These are phyloP conservation scores for Poeciliopsis prolifica DNA, from an alignment of 2,113 vertebrate genomes.

Conservation along the genomic window DNA sequence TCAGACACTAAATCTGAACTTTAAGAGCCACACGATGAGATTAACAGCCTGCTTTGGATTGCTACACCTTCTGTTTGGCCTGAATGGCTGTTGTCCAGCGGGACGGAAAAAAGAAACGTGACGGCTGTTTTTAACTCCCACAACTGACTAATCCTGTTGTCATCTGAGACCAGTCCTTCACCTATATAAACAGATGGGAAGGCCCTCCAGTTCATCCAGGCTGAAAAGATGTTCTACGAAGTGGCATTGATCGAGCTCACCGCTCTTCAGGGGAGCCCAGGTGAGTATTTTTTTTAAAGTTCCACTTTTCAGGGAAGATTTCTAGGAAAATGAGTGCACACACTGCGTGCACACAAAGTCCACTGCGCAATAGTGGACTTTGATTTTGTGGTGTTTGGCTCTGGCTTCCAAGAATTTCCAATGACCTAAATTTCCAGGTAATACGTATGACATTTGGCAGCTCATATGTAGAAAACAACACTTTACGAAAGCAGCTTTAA, in stretches of 20 bases:
- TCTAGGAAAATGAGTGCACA: not conserved
- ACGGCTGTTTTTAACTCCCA: conserved; percentile 60
- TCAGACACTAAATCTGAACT: not conserved
- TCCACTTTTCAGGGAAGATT: not conserved
- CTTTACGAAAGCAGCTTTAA: not conserved
- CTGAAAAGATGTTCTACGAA: conserved; percentile 84
- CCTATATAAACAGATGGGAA: conserved; percentile 82
- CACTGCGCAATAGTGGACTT: not conserved
- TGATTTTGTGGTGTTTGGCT: not conserved
- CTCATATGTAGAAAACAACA: not conserved
- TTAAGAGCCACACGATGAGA: conserved; percentile 8
- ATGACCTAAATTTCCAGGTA: too few species aligned
- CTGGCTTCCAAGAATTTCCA: not conserved
- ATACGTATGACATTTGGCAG: not conserved
- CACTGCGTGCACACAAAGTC: not conserved
- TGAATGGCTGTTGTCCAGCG: conserved; percentile 1
- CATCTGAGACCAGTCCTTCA: conserved; percentile 76
- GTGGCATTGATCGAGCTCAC: conserved; percentile 79
- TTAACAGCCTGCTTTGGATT: conserved; percentile 19
- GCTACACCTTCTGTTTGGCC: conserved; percentile 15
- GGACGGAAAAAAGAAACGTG: conserved; percentile 2
- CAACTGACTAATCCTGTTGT: conserved; percentile 70
- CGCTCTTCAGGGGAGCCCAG: conserved; percentile 74
- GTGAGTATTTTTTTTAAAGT: conserved; percentile 71
- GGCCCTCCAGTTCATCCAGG: conserved; percentile 78